A percentile compares a stretch with the other conserved stretches of the same genome.
Conservation (phyloP, 2,888 invertebrate species). For the Lochmaea capreae region DNA sequence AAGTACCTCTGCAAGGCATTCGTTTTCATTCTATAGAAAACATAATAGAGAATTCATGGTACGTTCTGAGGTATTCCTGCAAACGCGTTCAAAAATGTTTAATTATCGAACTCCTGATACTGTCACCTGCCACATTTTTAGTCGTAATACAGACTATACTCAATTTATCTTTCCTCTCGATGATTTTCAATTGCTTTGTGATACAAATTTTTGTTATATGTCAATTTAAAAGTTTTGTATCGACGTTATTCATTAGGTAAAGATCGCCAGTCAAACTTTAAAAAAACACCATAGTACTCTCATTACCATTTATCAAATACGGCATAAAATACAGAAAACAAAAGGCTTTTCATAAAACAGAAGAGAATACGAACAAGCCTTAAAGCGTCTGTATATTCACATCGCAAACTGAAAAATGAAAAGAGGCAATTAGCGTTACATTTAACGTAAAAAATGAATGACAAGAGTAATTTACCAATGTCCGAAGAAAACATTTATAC, state of each 20-base stretch:
- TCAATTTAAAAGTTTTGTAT: too few species aligned
- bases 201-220: too few species aligned
- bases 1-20: too few species aligned
- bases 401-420: constrained; percentile 37
- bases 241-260: not conserved
- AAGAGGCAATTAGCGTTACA: constrained; percentile 44
- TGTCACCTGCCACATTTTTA: too few species aligned
- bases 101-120: too few species aligned
- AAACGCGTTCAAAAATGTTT: too few species aligned
- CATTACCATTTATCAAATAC: constrained; percentile 24
- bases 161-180: too few species aligned
- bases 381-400: constrained; percentile 29
- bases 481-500: constrained; percentile 46
- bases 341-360: constrained; percentile 29
- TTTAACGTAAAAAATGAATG: constrained; percentile 44
- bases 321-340: constrained; percentile 31
- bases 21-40: too few species aligned
- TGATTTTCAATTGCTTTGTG: too few species aligned
- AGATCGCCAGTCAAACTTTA: not conserved
- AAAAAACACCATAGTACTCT: not conserved
- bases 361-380: constrained; percentile 17
- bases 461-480: constrained; percentile 48
- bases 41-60: too few species aligned
- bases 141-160: too few species aligned
- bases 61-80: too few species aligned